phyloP scores from a whole-genome alignment of 2,888 invertebrate genomes.

The Polyommatus iphigenia region DNA sequence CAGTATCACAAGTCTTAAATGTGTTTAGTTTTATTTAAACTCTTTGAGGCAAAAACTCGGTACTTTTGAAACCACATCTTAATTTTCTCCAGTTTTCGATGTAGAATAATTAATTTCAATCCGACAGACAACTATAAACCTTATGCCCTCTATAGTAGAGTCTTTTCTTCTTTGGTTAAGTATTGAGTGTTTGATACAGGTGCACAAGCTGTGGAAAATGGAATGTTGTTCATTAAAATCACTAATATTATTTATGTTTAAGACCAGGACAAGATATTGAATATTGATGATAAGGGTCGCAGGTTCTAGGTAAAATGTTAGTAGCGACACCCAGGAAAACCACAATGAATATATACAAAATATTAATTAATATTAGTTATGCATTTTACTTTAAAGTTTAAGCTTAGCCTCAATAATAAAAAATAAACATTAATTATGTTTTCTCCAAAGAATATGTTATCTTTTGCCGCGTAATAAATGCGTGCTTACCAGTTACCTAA shows the following conservation, averaged over 20 bases:
- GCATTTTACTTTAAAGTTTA: too few relatives aligned
- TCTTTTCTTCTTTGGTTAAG: not conserved
- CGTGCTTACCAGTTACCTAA: not conserved
- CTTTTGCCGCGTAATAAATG: not conserved
- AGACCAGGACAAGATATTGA: not conserved
- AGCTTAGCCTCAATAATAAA: too few relatives aligned
- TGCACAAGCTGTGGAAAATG: conserved; percentile 49
- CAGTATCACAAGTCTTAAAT: not conserved
- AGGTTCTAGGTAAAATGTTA: not conserved
- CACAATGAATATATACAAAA: not conserved
- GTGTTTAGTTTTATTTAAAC: not conserved
- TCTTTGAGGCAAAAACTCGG: not conserved
- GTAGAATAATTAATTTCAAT: not conserved
- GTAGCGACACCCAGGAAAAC: not conserved
- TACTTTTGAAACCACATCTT: not conserved
- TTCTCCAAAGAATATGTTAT: too few relatives aligned
- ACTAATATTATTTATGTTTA: conserved; percentile 57
- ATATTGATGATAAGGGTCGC: not conserved
- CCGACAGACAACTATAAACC: not conserved
- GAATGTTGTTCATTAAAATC: conserved; percentile 46
- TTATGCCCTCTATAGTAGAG: not conserved
- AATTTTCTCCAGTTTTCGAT: not conserved
- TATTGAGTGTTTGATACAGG: conserved; percentile 55
- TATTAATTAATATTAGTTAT: too few relatives aligned
- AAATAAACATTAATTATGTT: too few relatives aligned